Conservation (phyloP, 2,113 vertebrate species). For the Ancistrus triradiatus region DNA sequence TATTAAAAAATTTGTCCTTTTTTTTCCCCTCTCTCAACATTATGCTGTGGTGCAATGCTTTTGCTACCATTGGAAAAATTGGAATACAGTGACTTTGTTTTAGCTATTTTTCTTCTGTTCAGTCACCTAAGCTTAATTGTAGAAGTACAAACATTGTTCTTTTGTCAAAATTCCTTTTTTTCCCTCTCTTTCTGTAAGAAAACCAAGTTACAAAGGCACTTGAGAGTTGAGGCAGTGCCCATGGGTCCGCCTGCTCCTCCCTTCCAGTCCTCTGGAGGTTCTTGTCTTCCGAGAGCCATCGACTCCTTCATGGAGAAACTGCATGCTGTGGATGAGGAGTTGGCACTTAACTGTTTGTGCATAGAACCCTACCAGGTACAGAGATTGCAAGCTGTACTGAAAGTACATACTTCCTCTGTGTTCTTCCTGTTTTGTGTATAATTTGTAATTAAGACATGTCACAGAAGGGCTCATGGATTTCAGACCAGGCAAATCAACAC, state of each 20-base stretch:
- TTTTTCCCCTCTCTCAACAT: no score
- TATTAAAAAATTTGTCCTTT: no score
- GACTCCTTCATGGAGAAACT: slow-evolving; percentile 85
- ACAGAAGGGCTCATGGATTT: no score
- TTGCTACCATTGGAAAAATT: no score
- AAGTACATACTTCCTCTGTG: no score
- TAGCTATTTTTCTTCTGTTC: neutral
- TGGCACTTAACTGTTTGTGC: slow-evolving; percentile 74
- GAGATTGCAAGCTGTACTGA: no score
- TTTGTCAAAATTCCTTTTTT: slow-evolving; percentile 40
- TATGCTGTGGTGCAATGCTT: no score
- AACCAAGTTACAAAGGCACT: slow-evolving; percentile 58
- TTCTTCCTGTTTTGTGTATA: no score
- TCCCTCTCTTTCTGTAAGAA: slow-evolving; percentile 42
- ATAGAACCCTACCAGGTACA: slow-evolving; percentile 80
- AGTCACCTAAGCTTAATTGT: no score
- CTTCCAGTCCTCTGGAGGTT: slow-evolving; percentile 38
- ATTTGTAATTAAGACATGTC: no score
- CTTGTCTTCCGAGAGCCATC: slow-evolving; percentile 55
- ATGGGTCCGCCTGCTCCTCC: slow-evolving; percentile 81
- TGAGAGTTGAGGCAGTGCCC: slow-evolving; percentile 75
- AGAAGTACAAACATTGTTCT: no score
- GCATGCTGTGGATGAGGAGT: slow-evolving; percentile 82
- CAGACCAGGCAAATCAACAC: no score
- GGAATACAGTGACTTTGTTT: neutral